Evolutionary conservation across 2,888 invertebrate species (phyloP).

Genomic region (Helobdella robusta): DNA sequence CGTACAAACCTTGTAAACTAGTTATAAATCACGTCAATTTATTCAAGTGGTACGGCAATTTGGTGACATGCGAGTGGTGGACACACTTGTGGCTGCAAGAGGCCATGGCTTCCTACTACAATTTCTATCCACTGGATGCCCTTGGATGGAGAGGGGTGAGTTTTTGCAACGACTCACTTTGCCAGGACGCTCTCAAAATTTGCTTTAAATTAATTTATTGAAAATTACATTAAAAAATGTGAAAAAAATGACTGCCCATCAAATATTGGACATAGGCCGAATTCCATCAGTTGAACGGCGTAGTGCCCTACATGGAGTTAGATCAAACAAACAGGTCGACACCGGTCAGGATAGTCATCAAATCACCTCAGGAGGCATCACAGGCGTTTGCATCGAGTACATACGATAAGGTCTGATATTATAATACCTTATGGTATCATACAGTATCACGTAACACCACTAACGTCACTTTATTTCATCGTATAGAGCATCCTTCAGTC

Average conservation of each 20-base stretch:
- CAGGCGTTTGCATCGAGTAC: slow-evolving; percentile 17
- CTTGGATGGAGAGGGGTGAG: slow-evolving; percentile 28
- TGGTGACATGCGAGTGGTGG: slow-evolving; percentile 30
- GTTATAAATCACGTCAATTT: too few relatives aligned
- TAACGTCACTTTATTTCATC: too few relatives aligned
- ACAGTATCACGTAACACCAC: too few relatives aligned
- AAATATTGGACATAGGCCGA: not conserved
- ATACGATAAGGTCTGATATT: slow-evolving; percentile 18
- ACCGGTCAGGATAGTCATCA: slow-evolving; percentile 14
- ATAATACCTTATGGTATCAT: not conserved
- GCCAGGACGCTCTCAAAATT: too few relatives aligned
- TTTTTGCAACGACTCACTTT: not conserved
- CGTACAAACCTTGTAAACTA: too few relatives aligned
- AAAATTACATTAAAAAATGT: not conserved
- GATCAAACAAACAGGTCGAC: slow-evolving; percentile 9
- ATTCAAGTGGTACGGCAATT: slow-evolving; percentile 30
- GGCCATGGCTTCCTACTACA: slow-evolving; percentile 28
- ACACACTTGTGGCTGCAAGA: slow-evolving; percentile 30
- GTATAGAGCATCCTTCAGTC: too few relatives aligned
- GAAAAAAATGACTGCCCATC: not conserved
- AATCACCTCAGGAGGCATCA: slow-evolving; percentile 14
- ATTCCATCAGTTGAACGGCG: not conserved
- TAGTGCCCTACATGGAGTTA: not conserved
- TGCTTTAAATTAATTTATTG: not conserved
- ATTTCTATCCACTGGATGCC: slow-evolving; percentile 22